A percentile compares a stretch with the other conserved stretches of the same genome.
Evolutionary conservation across 2,113 vertebrate species (phyloP).

Genomic region (Echinops telfairi): DNA sequence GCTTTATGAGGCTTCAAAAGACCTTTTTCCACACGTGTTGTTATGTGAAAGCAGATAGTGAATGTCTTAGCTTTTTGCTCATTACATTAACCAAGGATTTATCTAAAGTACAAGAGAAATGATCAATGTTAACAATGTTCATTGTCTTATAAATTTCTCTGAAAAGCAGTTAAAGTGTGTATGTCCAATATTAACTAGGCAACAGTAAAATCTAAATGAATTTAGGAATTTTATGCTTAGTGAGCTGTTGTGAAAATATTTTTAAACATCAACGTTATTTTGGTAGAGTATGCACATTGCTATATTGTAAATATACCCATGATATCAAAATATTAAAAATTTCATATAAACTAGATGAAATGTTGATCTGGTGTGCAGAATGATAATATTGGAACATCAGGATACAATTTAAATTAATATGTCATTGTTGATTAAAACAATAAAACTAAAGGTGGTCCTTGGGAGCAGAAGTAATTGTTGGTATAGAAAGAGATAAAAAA

Average conservation of each 20-base stretch:
- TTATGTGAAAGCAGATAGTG: background rate
- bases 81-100: background rate
- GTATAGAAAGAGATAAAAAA: no score
- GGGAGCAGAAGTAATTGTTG: background rate
- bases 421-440: background rate
- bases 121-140: background rate
- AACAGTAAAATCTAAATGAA: no score
- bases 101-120: background rate
- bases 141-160: background rate
- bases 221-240: no score
- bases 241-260: no score
- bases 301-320: background rate
- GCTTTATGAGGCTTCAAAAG: no score
- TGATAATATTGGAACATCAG: background rate
- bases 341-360: background rate
- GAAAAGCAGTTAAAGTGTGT: background rate
- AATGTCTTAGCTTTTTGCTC: background rate
- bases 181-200: background rate
- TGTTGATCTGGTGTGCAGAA: background rate
- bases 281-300: background rate
- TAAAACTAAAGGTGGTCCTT: background rate
- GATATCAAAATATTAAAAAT: background rate
- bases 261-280: no score
- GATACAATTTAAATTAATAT: background rate
- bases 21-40: no score